Evolutionary conservation across 2,113 vertebrate genomes (phyloP).

Genomic region (Microcebus jonahi): DNA sequence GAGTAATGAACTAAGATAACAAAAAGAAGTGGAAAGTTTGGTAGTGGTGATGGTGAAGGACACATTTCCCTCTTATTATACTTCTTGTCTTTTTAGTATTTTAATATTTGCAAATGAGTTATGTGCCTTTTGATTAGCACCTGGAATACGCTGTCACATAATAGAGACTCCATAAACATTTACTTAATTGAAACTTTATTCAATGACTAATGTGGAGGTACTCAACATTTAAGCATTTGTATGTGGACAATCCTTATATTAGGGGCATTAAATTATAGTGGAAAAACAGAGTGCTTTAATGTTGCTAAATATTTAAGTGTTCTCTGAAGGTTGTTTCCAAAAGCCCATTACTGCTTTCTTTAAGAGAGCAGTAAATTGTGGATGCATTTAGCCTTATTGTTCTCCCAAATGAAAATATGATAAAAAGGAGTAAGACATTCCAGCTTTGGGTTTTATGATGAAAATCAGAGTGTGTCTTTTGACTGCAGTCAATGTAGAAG

Average conservation of each 20-base stretch:
- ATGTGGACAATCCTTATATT: slow-evolving; percentile 23
- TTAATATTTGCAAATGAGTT: slow-evolving; percentile 5
- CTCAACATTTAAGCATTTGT: slow-evolving; percentile 44
- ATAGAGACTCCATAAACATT: not conserved
- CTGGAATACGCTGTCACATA: not conserved
- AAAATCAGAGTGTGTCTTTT: slow-evolving; percentile 30
- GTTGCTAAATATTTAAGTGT: slow-evolving; percentile 56
- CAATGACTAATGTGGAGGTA: not conserved
- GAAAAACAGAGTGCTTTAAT: slow-evolving; percentile 36
- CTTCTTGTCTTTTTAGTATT: not conserved
- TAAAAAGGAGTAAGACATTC: slow-evolving; percentile 7
- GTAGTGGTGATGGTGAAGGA: accelerated
- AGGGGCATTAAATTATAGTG: slow-evolving; percentile 36
- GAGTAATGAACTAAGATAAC: not conserved
- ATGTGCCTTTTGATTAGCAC: not conserved
- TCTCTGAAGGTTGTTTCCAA: slow-evolving; percentile 51
- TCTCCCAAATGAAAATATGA: slow-evolving; percentile 57
- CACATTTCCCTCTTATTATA: not conserved
- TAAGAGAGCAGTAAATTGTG: slow-evolving; percentile 58
- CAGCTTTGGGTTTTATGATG: not conserved
- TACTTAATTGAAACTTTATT: slow-evolving; percentile 34
- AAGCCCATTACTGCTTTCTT: slow-evolving; percentile 58
- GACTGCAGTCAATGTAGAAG: not conserved
- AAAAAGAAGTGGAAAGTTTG: not conserved
- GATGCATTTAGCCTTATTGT: slow-evolving; percentile 41